Conservation (phyloP, 2,797 vertebrate genomes). For the Smutsia gigantea region DNA sequence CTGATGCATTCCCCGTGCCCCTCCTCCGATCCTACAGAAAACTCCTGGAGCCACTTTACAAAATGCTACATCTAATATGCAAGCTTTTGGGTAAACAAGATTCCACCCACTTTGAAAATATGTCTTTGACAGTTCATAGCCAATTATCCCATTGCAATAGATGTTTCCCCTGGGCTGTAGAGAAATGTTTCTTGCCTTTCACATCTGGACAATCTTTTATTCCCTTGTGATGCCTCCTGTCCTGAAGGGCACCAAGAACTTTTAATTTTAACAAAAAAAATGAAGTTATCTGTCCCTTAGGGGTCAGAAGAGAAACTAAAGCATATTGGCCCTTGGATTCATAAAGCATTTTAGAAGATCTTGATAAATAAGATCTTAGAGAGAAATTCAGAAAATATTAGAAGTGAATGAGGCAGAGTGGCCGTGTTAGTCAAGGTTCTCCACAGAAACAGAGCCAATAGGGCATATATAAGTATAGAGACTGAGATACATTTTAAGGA, state of each 20-base stretch:
- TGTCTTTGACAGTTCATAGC: background rate
- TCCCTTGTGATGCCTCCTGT: background rate
- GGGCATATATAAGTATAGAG: background rate
- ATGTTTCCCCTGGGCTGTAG: background rate
- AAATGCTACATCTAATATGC: background rate
- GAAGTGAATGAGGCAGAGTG: background rate
- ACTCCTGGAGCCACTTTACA: background rate
- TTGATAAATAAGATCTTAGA: background rate
- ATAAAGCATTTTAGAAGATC: background rate
- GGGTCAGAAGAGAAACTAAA: background rate
- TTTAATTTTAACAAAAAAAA: background rate
- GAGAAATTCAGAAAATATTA: background rate
- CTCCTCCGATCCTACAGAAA: background rate
- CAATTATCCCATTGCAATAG: background rate
- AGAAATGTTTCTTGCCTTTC: background rate
- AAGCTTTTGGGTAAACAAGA: background rate
- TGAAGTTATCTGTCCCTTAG: background rate
- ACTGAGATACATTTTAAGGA: constrained; percentile 8
- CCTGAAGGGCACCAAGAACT: background rate
- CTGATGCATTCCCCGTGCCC: accelerated
- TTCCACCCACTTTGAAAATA: background rate
- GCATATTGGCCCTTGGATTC: background rate
- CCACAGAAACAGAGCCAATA: background rate
- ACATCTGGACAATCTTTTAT: background rate
- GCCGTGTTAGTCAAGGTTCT: background rate